phyloP scores from a whole-genome alignment of 1,140 invertebrate species.

The Drosophila biarmipes region DNA sequence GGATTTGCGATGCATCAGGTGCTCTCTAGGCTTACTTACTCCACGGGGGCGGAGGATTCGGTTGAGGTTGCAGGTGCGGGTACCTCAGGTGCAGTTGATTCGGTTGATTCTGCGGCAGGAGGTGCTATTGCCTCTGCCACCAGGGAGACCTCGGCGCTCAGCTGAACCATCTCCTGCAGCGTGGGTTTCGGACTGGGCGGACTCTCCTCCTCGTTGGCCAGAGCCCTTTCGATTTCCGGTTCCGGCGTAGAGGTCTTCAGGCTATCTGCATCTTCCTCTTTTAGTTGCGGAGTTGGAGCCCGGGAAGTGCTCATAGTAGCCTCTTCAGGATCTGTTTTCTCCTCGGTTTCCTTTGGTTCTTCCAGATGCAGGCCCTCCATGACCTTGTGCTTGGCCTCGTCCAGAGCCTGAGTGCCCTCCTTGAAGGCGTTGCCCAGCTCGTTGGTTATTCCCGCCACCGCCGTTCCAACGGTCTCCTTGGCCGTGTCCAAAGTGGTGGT shows the following conservation, averaged over 20 bases:
- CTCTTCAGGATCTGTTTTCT: constrained; percentile 2
- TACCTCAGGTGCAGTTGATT: neutral
- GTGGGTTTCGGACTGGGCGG: constrained; percentile 80
- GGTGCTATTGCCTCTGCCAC: neutral
- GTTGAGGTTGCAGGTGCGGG: constrained; percentile 15
- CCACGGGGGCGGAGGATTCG: constrained; percentile 39
- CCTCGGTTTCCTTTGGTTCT: neutral
- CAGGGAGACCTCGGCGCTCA: constrained; percentile 43
- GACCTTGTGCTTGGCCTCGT: constrained; percentile 72
- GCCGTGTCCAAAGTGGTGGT: constrained; percentile 65
- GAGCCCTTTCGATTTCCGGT: constrained; percentile 78
- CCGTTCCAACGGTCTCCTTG: constrained; percentile 73
- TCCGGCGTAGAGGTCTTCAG: constrained; percentile 80
- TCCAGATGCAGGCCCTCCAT: constrained; percentile 72
- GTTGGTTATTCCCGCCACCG: constrained; percentile 74
- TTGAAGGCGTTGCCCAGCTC: constrained; percentile 75
- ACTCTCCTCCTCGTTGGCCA: constrained; percentile 69
- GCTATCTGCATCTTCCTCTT: constrained; percentile 63
- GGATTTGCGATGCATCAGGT: constrained; percentile 37
- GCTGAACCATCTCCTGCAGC: constrained; percentile 66
- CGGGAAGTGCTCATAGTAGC: constrained; percentile 43
- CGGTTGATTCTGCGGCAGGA: neutral
- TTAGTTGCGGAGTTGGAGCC: constrained; percentile 51
- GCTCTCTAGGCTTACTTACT: constrained; percentile 60
- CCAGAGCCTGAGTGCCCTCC: constrained; percentile 66